phyloP scores from a whole-genome alignment of 2,797 vertebrate genomes.

The Sebastes dallii region DNA sequence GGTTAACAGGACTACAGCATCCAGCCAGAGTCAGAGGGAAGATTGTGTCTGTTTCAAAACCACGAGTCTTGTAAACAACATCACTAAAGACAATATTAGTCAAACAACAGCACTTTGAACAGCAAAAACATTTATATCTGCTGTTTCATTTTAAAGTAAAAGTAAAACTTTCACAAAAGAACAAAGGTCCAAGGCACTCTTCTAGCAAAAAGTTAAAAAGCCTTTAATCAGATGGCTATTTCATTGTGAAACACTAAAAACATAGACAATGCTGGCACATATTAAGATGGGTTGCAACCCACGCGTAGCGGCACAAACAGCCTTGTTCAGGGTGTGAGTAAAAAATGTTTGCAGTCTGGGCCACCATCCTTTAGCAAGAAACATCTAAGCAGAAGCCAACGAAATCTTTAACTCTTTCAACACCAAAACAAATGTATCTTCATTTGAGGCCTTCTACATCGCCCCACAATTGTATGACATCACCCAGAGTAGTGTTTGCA shows the following conservation, averaged over 20 bases:
- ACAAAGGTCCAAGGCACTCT: no score
- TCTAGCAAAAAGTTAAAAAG: no score
- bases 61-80: neutral
- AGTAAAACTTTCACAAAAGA: no score
- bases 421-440: neutral
- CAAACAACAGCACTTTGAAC: neutral
- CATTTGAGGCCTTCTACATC: neutral
- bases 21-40: neutral
- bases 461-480: neutral
- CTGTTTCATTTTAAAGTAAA: neutral
- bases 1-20: neutral
- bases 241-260: no score
- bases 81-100: neutral
- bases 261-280: no score
- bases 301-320: no score
- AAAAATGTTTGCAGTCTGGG: neutral
- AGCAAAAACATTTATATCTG: neutral
- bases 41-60: neutral
- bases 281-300: no score
- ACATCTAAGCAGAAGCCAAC: neutral
- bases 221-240: no score
- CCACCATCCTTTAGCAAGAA: neutral
- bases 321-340: no score
- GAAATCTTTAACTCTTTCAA: neutral
- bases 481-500: no score